Evolutionary conservation across 2,113 vertebrate species (phyloP).

Genomic region (Sialia sialis): DNA sequence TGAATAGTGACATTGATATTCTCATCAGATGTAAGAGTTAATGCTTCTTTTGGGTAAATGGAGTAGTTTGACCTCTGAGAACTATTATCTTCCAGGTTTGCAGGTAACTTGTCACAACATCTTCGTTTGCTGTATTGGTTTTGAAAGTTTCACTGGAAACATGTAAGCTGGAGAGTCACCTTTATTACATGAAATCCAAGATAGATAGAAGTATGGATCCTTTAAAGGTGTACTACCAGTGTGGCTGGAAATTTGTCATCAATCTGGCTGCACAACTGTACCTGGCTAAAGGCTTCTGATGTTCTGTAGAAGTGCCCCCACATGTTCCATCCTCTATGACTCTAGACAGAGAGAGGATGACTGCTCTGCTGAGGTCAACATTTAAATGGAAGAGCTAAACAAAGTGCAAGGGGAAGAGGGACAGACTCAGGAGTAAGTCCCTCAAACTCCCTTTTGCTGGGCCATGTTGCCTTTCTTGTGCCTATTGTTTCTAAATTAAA

Average conservation of each 20-base stretch:
- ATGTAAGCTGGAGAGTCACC: neutral
- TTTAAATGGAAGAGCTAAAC: neutral
- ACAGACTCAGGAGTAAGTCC: neutral
- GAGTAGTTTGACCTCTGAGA: conserved; percentile 26
- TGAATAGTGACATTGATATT: conserved; percentile 51
- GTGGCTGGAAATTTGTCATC: neutral
- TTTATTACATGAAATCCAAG: neutral
- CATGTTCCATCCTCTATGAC: neutral
- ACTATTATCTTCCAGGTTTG: conserved; percentile 12
- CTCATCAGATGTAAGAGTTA: conserved; percentile 40
- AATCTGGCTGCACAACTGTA: neutral
- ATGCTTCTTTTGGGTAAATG: conserved; percentile 16
- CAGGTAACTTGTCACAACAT: conserved; percentile 37
- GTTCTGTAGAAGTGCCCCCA: neutral
- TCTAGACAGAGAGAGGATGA: neutral
- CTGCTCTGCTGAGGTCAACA: neutral
- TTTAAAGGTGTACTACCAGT: neutral
- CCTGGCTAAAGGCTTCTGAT: neutral
- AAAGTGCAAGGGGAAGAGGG: neutral
- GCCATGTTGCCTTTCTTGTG: neutral
- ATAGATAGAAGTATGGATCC: neutral
- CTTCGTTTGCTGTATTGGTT: neutral
- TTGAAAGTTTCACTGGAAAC: neutral
- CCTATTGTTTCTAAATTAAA: conserved; percentile 21
- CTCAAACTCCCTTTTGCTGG: neutral